Percentiles rank a stretch among this genome's conserved stretches.
Evolutionary conservation across 2,888 invertebrate genomes (phyloP).

Genomic region (Diaphora mendica): DNA sequence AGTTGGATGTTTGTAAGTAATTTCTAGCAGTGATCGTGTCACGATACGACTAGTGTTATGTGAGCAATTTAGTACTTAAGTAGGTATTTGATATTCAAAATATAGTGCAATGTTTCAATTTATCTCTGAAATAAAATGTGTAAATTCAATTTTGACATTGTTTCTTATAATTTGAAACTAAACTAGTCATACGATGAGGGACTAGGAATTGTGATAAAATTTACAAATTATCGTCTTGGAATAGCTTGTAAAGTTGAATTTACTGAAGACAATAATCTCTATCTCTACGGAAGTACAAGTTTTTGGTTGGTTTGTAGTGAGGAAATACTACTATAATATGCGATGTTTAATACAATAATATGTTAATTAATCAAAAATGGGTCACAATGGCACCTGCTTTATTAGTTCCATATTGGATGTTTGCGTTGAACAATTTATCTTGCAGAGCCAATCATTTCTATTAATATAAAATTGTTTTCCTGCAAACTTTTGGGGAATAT

Average conservation of each 20-base stretch:
- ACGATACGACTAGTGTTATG: background rate
- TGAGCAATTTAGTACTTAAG: background rate
- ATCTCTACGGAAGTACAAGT: background rate
- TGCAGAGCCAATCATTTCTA: background rate
- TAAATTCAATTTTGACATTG: background rate
- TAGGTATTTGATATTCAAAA: background rate
- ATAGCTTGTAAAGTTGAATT: background rate
- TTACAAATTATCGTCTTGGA: too few species aligned
- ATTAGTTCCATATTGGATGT: background rate
- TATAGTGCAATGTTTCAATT: background rate
- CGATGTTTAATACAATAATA: background rate
- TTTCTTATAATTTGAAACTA: background rate
- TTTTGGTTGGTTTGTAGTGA: background rate
- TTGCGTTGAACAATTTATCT: background rate
- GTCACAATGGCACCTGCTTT: too few species aligned
- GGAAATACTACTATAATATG: background rate
- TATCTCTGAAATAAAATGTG: background rate
- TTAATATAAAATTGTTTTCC: background rate
- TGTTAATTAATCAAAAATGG: too few species aligned
- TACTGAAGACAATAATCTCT: background rate
- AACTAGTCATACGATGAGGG: too few species aligned
- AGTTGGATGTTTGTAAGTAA: slow-evolving; percentile 73
- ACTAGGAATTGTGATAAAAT: too few species aligned
- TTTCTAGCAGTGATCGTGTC: slow-evolving; percentile 7
- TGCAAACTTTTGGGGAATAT: background rate